Evolutionary conservation across 2,888 invertebrate genomes (phyloP), one percentile per base, ranked within the genome.

Genomic region (Dendrolimus houi): DNA sequence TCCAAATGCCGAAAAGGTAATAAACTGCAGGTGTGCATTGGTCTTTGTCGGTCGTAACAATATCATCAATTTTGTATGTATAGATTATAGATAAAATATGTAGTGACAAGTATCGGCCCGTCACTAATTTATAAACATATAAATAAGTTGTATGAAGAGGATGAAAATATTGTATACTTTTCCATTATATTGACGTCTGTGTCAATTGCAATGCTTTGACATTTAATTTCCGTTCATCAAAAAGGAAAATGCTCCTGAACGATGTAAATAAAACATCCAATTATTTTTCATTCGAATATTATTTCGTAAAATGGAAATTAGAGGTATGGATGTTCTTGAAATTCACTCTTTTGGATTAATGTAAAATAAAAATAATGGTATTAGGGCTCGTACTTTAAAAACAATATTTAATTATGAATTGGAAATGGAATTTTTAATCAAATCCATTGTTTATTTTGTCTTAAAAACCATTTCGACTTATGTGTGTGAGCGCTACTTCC

Each of bases 161-260:
- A 47, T 9, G 47, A 47, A 47, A 47, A 47, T 9, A 47, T 29
- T 29, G 3, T 29, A 47, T 47, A 47, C 47, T 47, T 29, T 29
- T 29, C 47, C 47, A 47, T 47, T 47, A 47, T 47, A 9, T 10
- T 47, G 47, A 54, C 8, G 12, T 17, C 54, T n/a, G 17, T 54
- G 29, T 54, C n/a, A 40, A n/a, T 29, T n/a, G 17, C 41, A 29
- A 54, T 40, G 40, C 59, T 64, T 58, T 62, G 72, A 70, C 69
- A 59, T 67, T 66, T 66, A 68, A 73, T 73, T 73, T 73, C 72
- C 73, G 66, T n/a, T 54, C 54, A n/a, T 7, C 40, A 41, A 54
- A 29, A 10, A 29, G 40, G 54, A 54, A 40, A 40, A 54, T 54
- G 47, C 47, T 47, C 12, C 47, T 47, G 47, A 29, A 29, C 6